These are phyloP conservation scores for Urocolius indicus DNA, from an alignment of 2,113 vertebrate species.

Conservation along the genomic window DNA sequence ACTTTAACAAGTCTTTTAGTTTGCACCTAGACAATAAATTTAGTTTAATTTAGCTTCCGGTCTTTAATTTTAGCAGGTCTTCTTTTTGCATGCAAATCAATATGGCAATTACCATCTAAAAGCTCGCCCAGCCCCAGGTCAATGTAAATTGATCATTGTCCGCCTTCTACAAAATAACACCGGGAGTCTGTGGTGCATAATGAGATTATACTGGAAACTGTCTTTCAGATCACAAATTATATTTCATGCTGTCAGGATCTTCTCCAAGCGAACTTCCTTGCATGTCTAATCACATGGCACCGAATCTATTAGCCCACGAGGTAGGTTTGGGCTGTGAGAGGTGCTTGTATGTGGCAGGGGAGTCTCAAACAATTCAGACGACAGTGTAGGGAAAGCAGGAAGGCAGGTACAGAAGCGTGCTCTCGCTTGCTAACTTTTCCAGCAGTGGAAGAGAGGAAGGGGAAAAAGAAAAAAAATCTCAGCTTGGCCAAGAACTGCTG, in stretches of 20 bases:
- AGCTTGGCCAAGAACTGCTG: not conserved
- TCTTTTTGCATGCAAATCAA: conserved; percentile 88
- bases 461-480: not conserved
- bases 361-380: not conserved
- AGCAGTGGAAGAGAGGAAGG: not conserved
- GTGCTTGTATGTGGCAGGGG: rapidly evolving
- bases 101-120: conserved; percentile 90
- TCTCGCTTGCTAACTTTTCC: not conserved
- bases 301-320: not conserved
- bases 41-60: conserved; percentile 86
- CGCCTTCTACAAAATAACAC: conserved; percentile 87
- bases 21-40: conserved; percentile 85
- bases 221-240: conserved; percentile 87
- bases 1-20: conserved; percentile 71
- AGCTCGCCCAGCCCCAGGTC: conserved; percentile 86
- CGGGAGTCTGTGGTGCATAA: conserved; percentile 86
- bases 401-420: not conserved
- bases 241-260: conserved; percentile 83
- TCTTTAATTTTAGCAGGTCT: conserved; percentile 86
- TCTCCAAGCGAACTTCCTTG: conserved; percentile 74
- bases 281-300: conserved; percentile 59
- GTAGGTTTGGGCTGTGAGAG: not conserved
- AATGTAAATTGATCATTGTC: conserved; percentile 91
- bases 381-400: not conserved
- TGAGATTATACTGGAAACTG: conserved; percentile 88